Percentiles rank a stretch among this genome's conserved stretches.
Evolutionary conservation across 64 coral and sea anemone species (phyloP).

Genomic region (Hydrozoanthus tunicans): DNA sequence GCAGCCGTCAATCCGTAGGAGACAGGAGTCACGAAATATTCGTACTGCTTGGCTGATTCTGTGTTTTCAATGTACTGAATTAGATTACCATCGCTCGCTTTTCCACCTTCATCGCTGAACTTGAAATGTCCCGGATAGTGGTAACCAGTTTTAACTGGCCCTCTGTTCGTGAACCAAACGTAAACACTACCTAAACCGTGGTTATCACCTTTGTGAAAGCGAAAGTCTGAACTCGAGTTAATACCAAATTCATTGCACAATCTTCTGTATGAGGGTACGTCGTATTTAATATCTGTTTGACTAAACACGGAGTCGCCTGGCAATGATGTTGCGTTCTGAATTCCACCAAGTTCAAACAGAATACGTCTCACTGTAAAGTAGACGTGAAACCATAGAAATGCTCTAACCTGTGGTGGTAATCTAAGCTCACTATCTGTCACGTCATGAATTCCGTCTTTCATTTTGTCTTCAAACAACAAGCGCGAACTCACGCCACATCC

Average conservation of each 20-base stretch:
- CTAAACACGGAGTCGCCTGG: slow-evolving; percentile 10
- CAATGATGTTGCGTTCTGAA: slow-evolving; percentile 33
- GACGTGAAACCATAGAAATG: slow-evolving; percentile 17
- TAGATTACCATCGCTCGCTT: slow-evolving; percentile 19
- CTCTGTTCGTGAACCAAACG: neutral
- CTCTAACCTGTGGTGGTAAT: slow-evolving; percentile 9
- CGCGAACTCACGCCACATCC: slow-evolving; percentile 6
- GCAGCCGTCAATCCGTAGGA: slow-evolving; percentile 28
- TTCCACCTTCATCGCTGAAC: slow-evolving; percentile 12
- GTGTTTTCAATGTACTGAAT: slow-evolving; percentile 37
- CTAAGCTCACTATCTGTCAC: slow-evolving; percentile 21
- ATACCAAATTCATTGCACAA: slow-evolving; percentile 38
- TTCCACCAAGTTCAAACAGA: slow-evolving; percentile 38
- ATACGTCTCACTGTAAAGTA: slow-evolving; percentile 43
- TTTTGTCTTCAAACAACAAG: slow-evolving; percentile 28
- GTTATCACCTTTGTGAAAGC: slow-evolving; percentile 23
- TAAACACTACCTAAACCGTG: slow-evolving; percentile 28
- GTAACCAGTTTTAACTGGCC: slow-evolving; percentile 2
- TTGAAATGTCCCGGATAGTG: neutral
- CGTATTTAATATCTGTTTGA: slow-evolving; percentile 40
- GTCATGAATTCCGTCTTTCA: slow-evolving; percentile 35
- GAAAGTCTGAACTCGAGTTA: slow-evolving; percentile 28
- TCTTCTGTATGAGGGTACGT: neutral
- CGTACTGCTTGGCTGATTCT: slow-evolving; percentile 31
- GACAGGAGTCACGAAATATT: slow-evolving; percentile 49